phyloP scores from a whole-genome alignment of 2,797 vertebrate species.

The Oreortyx pictus region DNA sequence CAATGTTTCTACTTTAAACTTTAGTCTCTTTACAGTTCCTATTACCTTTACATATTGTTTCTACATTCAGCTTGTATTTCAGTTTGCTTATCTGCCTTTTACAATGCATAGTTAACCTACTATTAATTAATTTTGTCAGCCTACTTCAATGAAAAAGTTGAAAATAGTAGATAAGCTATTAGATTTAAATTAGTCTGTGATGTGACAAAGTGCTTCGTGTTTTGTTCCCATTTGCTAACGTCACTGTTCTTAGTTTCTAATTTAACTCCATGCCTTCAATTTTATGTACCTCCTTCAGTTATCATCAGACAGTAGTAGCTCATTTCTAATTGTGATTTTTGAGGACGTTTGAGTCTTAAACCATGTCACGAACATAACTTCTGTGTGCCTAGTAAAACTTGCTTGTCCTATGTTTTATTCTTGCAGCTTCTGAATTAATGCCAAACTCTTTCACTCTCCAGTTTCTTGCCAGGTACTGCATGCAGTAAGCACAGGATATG shows the following conservation, averaged over 20 bases:
- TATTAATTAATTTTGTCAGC: not conserved
- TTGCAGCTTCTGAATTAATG: not conserved
- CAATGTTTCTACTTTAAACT: not conserved
- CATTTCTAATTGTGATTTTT: not conserved
- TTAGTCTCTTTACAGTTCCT: not conserved
- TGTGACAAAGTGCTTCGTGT: not conserved
- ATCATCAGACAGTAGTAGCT: not conserved
- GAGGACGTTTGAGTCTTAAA: not conserved
- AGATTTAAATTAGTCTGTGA: not conserved
- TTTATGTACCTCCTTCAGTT: not conserved
- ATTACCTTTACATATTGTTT: not conserved
- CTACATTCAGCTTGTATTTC: not conserved
- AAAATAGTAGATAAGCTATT: not conserved
- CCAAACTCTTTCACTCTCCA: not conserved
- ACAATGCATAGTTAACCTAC: not conserved
- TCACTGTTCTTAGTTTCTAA: not conserved
- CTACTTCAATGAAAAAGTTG: not conserved
- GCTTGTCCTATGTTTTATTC: not conserved
- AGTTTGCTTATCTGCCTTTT: not conserved
- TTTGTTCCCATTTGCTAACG: not conserved
- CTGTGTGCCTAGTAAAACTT: not conserved
- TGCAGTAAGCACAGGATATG: not conserved
- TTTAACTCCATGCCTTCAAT: not conserved
- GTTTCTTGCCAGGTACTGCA: not conserved
- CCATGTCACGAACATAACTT: not conserved